These are phyloP conservation scores for Belgica antarctica DNA, from an alignment of 2,888 invertebrate species.

Conservation along the genomic window DNA sequence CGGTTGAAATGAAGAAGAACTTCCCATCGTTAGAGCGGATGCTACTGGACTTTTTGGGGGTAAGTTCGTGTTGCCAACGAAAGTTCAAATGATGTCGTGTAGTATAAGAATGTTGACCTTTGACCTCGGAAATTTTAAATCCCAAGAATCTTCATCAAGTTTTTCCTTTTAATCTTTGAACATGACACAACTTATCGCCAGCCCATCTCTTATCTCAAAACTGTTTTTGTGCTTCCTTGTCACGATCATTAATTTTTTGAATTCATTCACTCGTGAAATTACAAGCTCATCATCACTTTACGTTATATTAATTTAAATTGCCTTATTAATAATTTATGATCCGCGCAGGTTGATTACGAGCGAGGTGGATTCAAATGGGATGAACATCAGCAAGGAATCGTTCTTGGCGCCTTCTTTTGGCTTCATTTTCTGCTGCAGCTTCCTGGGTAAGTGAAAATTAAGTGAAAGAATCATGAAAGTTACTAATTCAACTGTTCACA, in stretches of 20 bases:
- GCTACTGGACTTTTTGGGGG: constrained; percentile 13
- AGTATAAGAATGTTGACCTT: too few relatives aligned
- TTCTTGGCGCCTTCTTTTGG: constrained; percentile 71
- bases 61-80: too few relatives aligned
- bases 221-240: neutral
- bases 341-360: constrained; percentile 45
- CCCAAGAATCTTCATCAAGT: too few relatives aligned
- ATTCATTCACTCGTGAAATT: neutral
- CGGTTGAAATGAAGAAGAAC: neutral
- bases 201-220: neutral
- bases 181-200: too few relatives aligned
- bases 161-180: neutral
- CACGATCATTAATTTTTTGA: neutral
- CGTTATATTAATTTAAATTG: neutral
- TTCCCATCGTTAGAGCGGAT: constrained; percentile 19
- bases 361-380: constrained; percentile 60
- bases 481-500: too few relatives aligned
- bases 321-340: neutral
- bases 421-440: constrained; percentile 69
- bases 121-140: too few relatives aligned
- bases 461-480: too few relatives aligned
- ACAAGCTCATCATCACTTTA: neutral
- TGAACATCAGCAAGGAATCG: constrained; percentile 63
- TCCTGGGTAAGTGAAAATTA: too few relatives aligned
- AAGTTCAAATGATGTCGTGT: too few relatives aligned